These are phyloP conservation scores for Oryzias woworae DNA, from an alignment of 2,113 vertebrate genomes.

Conservation along the genomic window DNA sequence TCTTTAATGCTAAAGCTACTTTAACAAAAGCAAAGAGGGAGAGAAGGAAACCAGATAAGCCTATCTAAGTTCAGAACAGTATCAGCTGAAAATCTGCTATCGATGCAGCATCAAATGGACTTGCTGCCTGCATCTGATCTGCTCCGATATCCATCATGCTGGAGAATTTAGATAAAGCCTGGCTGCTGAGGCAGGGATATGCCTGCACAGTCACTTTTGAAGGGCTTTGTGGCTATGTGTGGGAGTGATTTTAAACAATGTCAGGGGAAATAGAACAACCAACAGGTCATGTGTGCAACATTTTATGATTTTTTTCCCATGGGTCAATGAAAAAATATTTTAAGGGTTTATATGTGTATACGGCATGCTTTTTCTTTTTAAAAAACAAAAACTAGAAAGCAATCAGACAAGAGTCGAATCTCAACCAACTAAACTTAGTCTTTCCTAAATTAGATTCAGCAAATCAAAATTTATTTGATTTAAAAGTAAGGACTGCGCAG, in stretches of 20 bases:
- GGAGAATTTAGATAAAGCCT: constrained; percentile 48
- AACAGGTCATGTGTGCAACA: neutral
- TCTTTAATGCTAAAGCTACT: constrained; percentile 27
- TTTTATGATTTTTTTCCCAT: constrained; percentile 3
- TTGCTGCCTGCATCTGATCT: constrained; percentile 42
- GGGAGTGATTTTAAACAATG: constrained; percentile 32
- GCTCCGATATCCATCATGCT: constrained; percentile 49
- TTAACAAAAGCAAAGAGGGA: constrained; percentile 26
- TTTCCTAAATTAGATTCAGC: too few relatives aligned
- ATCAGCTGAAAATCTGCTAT: constrained; percentile 42
- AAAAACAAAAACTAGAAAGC: too few relatives aligned
- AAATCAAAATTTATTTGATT: too few relatives aligned
- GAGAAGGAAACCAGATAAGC: constrained; percentile 21
- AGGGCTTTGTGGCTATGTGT: constrained; percentile 28
- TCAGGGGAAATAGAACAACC: constrained; percentile 17
- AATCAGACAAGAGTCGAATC: too few relatives aligned
- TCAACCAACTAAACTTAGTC: too few relatives aligned
- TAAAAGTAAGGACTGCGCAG: too few relatives aligned
- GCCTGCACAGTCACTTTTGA: constrained; percentile 25
- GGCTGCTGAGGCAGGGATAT: constrained; percentile 24
- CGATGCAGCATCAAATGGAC: constrained; percentile 51
- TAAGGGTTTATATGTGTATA: neutral
- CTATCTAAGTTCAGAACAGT: constrained; percentile 26
- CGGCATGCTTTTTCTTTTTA: too few relatives aligned
- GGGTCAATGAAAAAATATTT: neutral